Evolutionary conservation across 2,888 invertebrate genomes (phyloP), one percentile per base, ranked within the genome.

Genomic region (Sinodicranocentrus sp.): DNA sequence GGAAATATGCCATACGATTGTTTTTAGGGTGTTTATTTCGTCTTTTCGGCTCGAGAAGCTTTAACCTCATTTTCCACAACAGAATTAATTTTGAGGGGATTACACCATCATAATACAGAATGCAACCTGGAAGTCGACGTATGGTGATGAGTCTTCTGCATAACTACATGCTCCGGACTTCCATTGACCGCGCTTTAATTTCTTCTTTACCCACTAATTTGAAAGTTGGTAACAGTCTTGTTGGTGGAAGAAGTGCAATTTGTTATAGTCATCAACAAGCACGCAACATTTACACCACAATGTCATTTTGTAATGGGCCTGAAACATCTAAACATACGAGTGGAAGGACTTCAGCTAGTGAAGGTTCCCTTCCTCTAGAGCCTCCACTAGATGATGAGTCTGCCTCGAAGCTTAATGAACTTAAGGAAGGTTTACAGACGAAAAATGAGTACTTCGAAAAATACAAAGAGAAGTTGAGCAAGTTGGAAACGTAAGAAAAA

Each of bases 381-480:
- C 28, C 44, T 1, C 70, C 59, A 0, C 15, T 78, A 28, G 79
- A 79, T 65, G 26, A 61, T 21, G 79, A 79, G 39, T 71, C 79
- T 6, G 0, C 52, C 10, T 48, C 39, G 15, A 84, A 84, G 39
- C 52, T 84, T 21, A 82, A 82, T 13, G 26, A 70, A 15, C 33
- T 80, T 0, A 85, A 93, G 2, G 92, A 93, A 17, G 91, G 92
- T 17, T 88, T 93, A 0, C 78, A 78, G 5, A 91, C 92, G 57
- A 91, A 90, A 2, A 97, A 96, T 91, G 96, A 96, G 0, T 96
- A 94, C 90, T 96, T 92, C 89, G 94, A 94, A 19, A 97, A 96
- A 89, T 97, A 97, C 91, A 94, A 95, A 0, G 91, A 92, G 0
- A 95, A 95, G 90, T 95, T 97, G 86, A 93, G 94, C 0, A 91